Conservation (phyloP, 2,888 invertebrate species). For the Chloroclystis v-ata region DNA sequence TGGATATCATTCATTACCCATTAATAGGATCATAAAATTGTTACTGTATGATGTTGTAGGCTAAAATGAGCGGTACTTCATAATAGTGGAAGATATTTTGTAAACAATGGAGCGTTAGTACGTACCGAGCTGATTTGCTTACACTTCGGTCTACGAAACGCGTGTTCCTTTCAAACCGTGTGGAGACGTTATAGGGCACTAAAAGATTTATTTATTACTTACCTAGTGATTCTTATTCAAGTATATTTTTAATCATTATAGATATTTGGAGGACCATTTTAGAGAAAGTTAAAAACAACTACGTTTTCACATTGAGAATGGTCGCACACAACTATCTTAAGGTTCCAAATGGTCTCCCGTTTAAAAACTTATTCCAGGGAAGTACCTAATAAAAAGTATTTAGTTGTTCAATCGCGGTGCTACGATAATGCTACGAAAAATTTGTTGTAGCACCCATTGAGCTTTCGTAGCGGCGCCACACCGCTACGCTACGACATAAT, state of each 20-base stretch:
- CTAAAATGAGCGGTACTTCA: slow-evolving; percentile 22
- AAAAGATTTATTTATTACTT: too few relatives aligned
- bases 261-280: too few relatives aligned
- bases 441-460: neutral
- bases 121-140: slow-evolving; percentile 45
- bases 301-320: too few relatives aligned
- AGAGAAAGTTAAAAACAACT: too few relatives aligned
- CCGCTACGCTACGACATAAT: neutral
- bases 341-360: too few relatives aligned
- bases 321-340: too few relatives aligned
- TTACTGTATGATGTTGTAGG: slow-evolving; percentile 19
- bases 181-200: neutral
- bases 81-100: slow-evolving; percentile 28
- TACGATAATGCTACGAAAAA: slow-evolving; percentile 1
- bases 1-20: neutral
- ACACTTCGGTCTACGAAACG: slow-evolving; percentile 37
- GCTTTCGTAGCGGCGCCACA: neutral
- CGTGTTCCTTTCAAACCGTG: slow-evolving; percentile 30
- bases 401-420: slow-evolving; percentile 5
- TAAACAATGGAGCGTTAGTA: slow-evolving; percentile 38
- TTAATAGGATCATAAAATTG: slow-evolving; percentile 11
- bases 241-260: too few relatives aligned
- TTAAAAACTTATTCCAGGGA: too few relatives aligned
- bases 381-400: too few relatives aligned
- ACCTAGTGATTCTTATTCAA: too few relatives aligned